Conservation (phyloP, 2,113 vertebrate genomes). For the Sorex araneus region DNA sequence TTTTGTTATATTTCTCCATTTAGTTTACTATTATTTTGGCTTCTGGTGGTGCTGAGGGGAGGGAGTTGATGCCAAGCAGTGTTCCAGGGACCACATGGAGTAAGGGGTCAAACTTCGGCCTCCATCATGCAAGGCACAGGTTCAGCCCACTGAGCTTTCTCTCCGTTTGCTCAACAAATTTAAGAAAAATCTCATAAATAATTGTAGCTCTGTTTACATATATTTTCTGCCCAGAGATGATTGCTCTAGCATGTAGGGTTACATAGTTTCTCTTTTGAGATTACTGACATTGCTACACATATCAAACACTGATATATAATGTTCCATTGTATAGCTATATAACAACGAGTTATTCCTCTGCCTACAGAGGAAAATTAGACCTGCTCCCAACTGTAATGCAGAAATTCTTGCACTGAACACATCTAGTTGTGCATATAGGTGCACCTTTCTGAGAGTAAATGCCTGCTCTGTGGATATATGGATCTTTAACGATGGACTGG, state of each 20-base stretch:
- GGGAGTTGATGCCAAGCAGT: neutral
- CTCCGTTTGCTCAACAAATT: no score
- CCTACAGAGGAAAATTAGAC: neutral
- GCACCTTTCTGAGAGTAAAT: neutral
- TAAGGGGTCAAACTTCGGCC: no score
- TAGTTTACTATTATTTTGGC: neutral
- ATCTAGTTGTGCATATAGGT: neutral
- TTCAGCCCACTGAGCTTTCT: no score
- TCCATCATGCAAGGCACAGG: no score
- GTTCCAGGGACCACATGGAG: no score
- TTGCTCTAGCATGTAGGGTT: neutral
- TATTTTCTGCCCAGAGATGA: neutral
- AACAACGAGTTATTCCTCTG: neutral
- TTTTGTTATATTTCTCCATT: neutral
- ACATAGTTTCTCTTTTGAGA: slow-evolving; percentile 36
- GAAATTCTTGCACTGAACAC: neutral
- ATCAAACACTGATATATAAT: neutral
- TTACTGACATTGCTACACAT: neutral
- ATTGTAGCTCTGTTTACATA: no score
- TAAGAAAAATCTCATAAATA: no score
- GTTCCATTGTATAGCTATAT: neutral
- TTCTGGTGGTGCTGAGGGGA: no score
- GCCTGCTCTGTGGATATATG: neutral
- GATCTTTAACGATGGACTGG: no score
- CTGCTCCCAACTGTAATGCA: neutral